Evolutionary conservation across 23 tunicate genomes (phyloP).

Genomic region (Phallusia fumigata): DNA sequence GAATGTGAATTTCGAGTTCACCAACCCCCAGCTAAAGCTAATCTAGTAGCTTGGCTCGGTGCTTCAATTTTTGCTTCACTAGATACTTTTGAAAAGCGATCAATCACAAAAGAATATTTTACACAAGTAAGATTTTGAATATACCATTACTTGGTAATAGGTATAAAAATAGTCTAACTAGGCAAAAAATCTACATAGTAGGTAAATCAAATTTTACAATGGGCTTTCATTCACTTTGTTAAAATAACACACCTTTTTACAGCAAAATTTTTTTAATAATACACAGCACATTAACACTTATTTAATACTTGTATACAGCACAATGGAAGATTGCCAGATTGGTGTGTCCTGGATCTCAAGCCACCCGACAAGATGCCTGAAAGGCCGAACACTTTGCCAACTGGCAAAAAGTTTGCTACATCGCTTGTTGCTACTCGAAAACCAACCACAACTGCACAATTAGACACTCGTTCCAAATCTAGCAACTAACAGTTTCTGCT

Average conservation of each 20-base stretch:
- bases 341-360: constrained; percentile 40
- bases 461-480: not conserved
- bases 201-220: too few relatives aligned
- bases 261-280: too few relatives aligned
- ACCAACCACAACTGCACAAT: not conserved
- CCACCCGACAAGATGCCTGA: constrained; percentile 2
- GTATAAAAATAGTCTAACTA: too few relatives aligned
- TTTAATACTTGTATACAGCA: constrained; percentile 32
- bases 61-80: constrained; percentile 83
- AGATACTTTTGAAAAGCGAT: constrained; percentile 50
- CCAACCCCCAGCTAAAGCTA: constrained; percentile 67
- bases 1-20: constrained; percentile 78
- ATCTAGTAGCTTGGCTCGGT: constrained; percentile 86
- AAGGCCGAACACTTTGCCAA: constrained; percentile 7
- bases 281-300: too few relatives aligned
- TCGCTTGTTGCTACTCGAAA: not conserved
- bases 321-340: constrained; percentile 68
- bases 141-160: too few relatives aligned
- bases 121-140: constrained; percentile 70
- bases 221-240: too few relatives aligned
- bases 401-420: not conserved
- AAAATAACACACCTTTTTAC: too few relatives aligned
- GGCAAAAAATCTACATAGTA: too few relatives aligned
- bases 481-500: not conserved
- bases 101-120: constrained; percentile 82